Evolutionary conservation across 2,888 invertebrate species (phyloP), one percentile per base, ranked within the genome.

Genomic region (Penaeus monodon): DNA sequence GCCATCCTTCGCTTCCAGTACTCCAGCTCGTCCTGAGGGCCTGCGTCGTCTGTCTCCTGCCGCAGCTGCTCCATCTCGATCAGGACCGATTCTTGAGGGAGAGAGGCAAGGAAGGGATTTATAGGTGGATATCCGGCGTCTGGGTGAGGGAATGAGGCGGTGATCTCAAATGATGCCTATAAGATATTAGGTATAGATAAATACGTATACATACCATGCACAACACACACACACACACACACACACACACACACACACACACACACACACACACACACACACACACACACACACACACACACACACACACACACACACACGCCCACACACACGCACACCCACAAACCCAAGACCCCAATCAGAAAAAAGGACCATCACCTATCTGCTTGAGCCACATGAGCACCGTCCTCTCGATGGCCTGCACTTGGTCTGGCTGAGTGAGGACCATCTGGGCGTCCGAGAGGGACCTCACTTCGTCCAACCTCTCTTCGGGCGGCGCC

Each of bases 1-100:
- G 98, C 97, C 68, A 97, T 97, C 64, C 98, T 94, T 91, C 96
- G 96, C 93, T 98, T 98, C 98, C 98, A 99, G 92, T 98, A 98
- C 91, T 97, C 97, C 68, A 99, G 93, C 92, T 99, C 99, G 91
- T 98, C 98, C 92, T 98, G 97, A 0, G 98, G 98, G 0, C 98
- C 98, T 91, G 93, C 93, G 7, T 96, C 96, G 92, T 98, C 98
- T 88, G 97, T 97, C 92, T 98, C 98, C 70, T 96, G 95, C 84
- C 98, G 94, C 89, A 98, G 94, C 92, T 98, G 97, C 91, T 97
- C 97, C 91, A 97, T 97, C 92, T 98, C 98, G 87, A 97, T 96
- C 83, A 98, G 93, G 88, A 96, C 95, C 94, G 89, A 86, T 70
- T 90, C 88, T 79, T 57, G n/a, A 81, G 4, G 8, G 66, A 64